Evolutionary conservation across 2,113 vertebrate species (phyloP).

Genomic region (Micronycteris hirsuta): DNA sequence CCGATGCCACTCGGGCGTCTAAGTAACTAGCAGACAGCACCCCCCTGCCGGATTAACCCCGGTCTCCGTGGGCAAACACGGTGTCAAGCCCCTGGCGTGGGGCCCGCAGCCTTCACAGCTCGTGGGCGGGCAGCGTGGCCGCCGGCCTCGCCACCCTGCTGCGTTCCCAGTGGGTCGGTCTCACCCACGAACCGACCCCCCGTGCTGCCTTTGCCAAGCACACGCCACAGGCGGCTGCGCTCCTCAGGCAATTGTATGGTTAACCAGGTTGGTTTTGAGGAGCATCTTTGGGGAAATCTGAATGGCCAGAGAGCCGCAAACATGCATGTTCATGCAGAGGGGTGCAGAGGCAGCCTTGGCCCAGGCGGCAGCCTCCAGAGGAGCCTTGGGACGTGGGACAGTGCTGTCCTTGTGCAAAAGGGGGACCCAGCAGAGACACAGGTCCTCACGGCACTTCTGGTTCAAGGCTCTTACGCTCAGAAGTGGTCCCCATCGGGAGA

Average conservation of each 20-base stretch:
- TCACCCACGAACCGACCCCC: background rate
- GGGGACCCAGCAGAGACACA: background rate
- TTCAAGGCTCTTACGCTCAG: background rate
- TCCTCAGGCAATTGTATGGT: background rate
- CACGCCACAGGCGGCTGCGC: rapidly evolving
- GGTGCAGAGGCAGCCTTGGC: rapidly evolving
- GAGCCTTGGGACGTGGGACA: background rate
- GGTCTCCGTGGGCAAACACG: too few species aligned
- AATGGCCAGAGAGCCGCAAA: rapidly evolving
- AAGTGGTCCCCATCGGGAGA: background rate
- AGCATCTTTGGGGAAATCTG: background rate
- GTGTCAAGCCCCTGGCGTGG: too few species aligned
- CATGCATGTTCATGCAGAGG: rapidly evolving
- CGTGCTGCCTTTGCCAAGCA: too few species aligned
- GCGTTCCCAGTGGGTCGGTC: too few species aligned
- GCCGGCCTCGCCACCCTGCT: too few species aligned
- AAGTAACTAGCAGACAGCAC: background rate
- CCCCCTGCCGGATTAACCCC: too few species aligned
- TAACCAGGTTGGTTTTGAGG: background rate
- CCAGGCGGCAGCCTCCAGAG: background rate
- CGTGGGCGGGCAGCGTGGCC: too few species aligned
- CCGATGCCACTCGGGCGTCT: background rate
- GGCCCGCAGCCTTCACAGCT: too few species aligned
- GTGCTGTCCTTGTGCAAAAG: background rate
- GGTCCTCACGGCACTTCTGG: background rate